Evolutionary conservation across 1,140 invertebrate genomes (phyloP), one percentile per base, ranked within the genome.

Genomic region (Drosophila baimaii): DNA sequence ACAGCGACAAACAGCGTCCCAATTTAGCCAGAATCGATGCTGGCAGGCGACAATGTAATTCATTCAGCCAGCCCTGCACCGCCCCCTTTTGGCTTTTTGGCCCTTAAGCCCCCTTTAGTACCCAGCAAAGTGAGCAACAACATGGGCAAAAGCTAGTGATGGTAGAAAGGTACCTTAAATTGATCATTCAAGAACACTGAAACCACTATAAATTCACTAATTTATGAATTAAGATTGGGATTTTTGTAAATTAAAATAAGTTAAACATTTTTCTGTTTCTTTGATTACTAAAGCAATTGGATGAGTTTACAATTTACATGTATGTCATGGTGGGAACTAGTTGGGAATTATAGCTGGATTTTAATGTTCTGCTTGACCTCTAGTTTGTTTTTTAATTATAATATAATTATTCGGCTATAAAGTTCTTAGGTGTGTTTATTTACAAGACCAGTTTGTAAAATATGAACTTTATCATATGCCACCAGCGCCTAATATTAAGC

Each of bases 11-110:
- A 33, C 58, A 75, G 52, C 54, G 69, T 56, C 73, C 73, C 72
- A 77, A 77, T 77, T 77, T 77, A 68, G 73, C 62, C 49, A 77
- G 73, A 77, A 77, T 77, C 73, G 73, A 77, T 77, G 72, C 72
- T 76, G 71, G 71, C 72, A 43, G 71, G 72, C 72, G 72, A 75
- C 71, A 75, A 55, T 75, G 51, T 75, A 75, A 75, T 76, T 75
- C 62, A 66, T 68, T 76, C 51, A n/a, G 39, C 46, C 23, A 49
- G 49, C 43, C 69, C 51, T 49, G 19, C 15, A 17, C 19, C 27
- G 2, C 39, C 21, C 49, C 17, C 39, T 44, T 21, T 33, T 61
- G 31, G 19, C 43, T 64, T 31, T 64, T 65, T 17, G 43, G 25
- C 46, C 57, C 47, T 44, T 35, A 19, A 39, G 39, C 41, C 41